Base-by-base conservation (phyloP, 2,888 invertebrate species). In the Trichopria drosophilae region DNA sequence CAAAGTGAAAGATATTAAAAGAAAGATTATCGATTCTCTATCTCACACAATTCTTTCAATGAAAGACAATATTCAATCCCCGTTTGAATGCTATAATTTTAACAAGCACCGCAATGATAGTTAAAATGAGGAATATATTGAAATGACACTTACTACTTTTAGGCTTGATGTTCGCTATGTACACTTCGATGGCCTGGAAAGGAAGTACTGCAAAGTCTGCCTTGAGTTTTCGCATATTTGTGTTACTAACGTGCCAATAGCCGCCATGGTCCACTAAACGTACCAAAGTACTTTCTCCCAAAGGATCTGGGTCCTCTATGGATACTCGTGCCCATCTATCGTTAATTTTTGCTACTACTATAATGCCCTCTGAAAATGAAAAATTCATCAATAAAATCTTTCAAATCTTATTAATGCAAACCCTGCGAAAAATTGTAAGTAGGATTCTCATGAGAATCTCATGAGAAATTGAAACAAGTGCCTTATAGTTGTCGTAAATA, bases 151-250 rank as follows among this genome's bases (percentile, higher is more conserved):
- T 76, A 87, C 92, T 87, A 70, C 83, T 82, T 49, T 83, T 79
- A 48, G 94, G 90, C 76, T 84, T 84, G 64, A 96, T 82, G 77
- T 93, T 87, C n/a, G 93, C 93, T 69, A 99, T 80, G 73, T 88
- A 84, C 72, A 96, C 93, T 80, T 99, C 98, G 39, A 92, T 88
- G 50, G 97, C 93, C 83, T 98, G 97, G 84, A 98, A 98, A 44
- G 98, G 98, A 75, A 97, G 81, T 51, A 86, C 81, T 83, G 96
- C 87, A 76, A 94, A 96, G 78, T 98, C 96, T 45, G 87, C 87
- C 65, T 94, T 84, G 63, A 99, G 95, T 79, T 97, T 95, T 71
- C 92, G 85, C 70, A 98, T 83, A 60, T 84, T 82, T 47, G 83
- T 80, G 62, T 87, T 86, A 64, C 85, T 84, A 46, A 95, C 82